phyloP scores from a whole-genome alignment of 2,888 invertebrate species.

The Eupithecia subfuscata region DNA sequence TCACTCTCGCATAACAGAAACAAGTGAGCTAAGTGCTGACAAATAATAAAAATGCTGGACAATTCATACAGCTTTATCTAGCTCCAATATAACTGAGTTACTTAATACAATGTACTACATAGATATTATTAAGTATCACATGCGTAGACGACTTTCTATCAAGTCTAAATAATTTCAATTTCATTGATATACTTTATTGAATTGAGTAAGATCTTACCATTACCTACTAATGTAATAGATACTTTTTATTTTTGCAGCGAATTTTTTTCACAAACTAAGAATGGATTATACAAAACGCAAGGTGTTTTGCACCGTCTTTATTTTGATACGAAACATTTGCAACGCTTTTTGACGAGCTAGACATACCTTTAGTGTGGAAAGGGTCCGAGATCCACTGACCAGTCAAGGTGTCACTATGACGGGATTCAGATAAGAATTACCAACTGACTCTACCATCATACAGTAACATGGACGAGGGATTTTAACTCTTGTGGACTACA shows the following conservation, averaged over 20 bases:
- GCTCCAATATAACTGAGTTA: too few relatives aligned
- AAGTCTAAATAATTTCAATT: background rate
- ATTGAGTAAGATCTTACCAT: background rate
- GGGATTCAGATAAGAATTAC: constrained; percentile 64
- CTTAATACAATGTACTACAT: too few relatives aligned
- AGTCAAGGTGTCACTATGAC: constrained; percentile 66
- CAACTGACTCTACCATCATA: constrained; percentile 32
- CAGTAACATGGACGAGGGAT: constrained; percentile 23
- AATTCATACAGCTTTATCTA: too few relatives aligned
- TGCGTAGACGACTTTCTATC: background rate
- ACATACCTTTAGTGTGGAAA: constrained; percentile 53
- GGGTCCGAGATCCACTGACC: constrained; percentile 54
- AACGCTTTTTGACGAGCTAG: constrained; percentile 23
- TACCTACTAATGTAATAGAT: background rate
- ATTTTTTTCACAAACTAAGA: constrained; percentile 2
- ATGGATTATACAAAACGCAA: background rate
- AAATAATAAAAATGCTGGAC: too few relatives aligned
- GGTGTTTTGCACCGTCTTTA: constrained; percentile 13
- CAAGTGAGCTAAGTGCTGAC: too few relatives aligned
- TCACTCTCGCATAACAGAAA: too few relatives aligned
- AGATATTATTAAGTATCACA: background rate
- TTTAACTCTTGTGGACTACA: constrained; percentile 33
- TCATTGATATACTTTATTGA: background rate
- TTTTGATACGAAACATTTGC: background rate
- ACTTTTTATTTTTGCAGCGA: background rate